Evolutionary conservation across 2,113 vertebrate species (phyloP).

Genomic region (Arizona elegans): DNA sequence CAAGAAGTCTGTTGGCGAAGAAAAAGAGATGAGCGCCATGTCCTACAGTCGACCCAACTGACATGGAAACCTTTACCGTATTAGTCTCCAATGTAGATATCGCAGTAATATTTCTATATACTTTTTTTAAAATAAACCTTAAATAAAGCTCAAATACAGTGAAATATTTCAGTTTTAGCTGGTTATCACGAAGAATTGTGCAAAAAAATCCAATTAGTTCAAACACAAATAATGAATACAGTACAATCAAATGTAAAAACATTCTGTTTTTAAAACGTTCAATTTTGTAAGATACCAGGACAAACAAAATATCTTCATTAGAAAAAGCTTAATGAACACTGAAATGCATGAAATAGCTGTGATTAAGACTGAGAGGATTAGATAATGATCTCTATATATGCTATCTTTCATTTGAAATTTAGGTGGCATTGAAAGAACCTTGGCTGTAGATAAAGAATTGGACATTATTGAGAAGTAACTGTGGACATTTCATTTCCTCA

Average conservation of each 20-base stretch:
- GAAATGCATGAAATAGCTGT: not conserved
- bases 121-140: not conserved
- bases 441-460: not conserved
- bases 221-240: constrained; percentile 17
- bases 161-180: not conserved
- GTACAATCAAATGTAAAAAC: constrained; percentile 14
- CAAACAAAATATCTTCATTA: constrained; percentile 11
- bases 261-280: constrained; percentile 16
- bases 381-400: not conserved
- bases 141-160: not conserved
- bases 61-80: not conserved
- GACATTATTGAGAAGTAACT: not conserved
- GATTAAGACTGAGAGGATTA: not conserved
- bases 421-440: not conserved
- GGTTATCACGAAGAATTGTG: not conserved
- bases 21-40: not conserved
- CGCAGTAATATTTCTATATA: not conserved
- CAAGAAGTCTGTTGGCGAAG: not conserved
- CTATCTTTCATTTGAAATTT: not conserved
- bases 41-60: not conserved
- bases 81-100: not conserved
- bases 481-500: not conserved
- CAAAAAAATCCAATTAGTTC: not conserved
- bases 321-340: constrained; percentile 7
- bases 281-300: constrained; percentile 8